phyloP scores from a whole-genome alignment of 1,140 invertebrate genomes.

The Charaxes varanes region DNA sequence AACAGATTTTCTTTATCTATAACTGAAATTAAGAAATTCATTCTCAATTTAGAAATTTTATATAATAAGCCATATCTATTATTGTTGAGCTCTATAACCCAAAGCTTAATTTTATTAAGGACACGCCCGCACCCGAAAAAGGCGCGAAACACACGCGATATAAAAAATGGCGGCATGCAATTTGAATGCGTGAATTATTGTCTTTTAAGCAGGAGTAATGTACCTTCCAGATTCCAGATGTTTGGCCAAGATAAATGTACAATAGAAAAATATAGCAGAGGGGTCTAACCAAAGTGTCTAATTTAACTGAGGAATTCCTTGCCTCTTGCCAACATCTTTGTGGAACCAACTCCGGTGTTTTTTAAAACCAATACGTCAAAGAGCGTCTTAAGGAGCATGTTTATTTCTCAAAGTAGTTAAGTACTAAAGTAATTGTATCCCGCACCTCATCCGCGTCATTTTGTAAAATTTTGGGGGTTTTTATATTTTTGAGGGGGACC shows the following conservation, averaged over 20 bases:
- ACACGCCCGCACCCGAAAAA: constrained; percentile 66
- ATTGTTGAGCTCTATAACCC: constrained; percentile 30
- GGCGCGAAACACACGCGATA: constrained; percentile 73
- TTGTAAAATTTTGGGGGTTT: too few species aligned
- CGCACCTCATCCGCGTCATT: too few species aligned
- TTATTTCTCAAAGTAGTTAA: too few species aligned
- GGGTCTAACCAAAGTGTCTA: too few species aligned
- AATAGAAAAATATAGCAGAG: too few species aligned
- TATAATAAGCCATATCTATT: constrained; percentile 29
- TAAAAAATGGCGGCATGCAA: constrained; percentile 70
- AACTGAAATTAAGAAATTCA: background rate
- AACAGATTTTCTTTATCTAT: background rate
- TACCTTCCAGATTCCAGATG: constrained; percentile 33
- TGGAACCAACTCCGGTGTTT: too few species aligned
- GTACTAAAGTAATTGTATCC: too few species aligned
- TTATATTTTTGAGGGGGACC: too few species aligned
- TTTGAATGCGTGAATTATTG: constrained; percentile 72
- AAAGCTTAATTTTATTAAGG: constrained; percentile 71
- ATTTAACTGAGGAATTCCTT: too few species aligned
- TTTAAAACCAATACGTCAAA: too few species aligned
- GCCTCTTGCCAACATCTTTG: too few species aligned
- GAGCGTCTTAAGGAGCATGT: too few species aligned
- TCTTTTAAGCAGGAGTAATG: constrained; percentile 65
- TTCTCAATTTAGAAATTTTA: background rate
- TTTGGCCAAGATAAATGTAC: constrained; percentile 10